Percentiles rank a stretch among this genome's conserved stretches.
Evolutionary conservation across 2,113 vertebrate species (phyloP).

Genomic region (Zeus faber): DNA sequence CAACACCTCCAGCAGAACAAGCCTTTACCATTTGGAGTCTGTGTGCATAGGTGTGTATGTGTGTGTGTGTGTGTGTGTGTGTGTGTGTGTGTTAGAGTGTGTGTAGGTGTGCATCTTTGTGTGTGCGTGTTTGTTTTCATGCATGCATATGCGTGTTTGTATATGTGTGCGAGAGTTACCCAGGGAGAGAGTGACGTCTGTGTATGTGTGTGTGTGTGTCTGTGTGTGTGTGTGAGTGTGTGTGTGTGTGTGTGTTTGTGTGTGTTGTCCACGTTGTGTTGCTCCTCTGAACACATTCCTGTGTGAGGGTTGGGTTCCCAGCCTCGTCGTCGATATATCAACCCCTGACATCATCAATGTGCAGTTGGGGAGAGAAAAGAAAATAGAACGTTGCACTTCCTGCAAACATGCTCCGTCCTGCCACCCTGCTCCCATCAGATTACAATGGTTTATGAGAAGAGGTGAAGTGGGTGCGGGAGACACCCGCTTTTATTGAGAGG

Average conservation of each 20-base stretch:
- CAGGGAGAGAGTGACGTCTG: too few relatives aligned
- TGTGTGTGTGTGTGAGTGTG: constrained; percentile 9
- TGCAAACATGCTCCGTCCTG: constrained; percentile 63
- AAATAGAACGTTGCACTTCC: constrained; percentile 63
- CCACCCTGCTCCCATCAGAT: constrained; percentile 54
- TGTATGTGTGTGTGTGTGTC: constrained; percentile 41
- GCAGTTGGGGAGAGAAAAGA: constrained; percentile 44
- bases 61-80: constrained; percentile 19
- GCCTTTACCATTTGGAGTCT: constrained; percentile 42
- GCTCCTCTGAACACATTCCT: constrained; percentile 51
- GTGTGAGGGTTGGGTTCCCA: constrained; percentile 60
- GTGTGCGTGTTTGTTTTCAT: constrained; percentile 4
- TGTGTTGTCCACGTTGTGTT: neutral
- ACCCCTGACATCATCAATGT: constrained; percentile 64
- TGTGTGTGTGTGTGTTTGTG: constrained; percentile 10
- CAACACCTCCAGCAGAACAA: constrained; percentile 68
- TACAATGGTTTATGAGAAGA: constrained; percentile 61
- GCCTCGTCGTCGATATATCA: constrained; percentile 63
- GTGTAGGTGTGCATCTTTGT: neutral
- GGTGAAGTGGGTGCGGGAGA: neutral
- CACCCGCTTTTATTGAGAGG: too few relatives aligned
- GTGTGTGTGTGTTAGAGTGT: neutral
- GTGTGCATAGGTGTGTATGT: constrained; percentile 32
- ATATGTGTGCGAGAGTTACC: neutral
- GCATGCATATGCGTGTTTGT: constrained; percentile 3